Conservation (phyloP, 2,888 invertebrate genomes). For the Lasioglossum villosulum region DNA sequence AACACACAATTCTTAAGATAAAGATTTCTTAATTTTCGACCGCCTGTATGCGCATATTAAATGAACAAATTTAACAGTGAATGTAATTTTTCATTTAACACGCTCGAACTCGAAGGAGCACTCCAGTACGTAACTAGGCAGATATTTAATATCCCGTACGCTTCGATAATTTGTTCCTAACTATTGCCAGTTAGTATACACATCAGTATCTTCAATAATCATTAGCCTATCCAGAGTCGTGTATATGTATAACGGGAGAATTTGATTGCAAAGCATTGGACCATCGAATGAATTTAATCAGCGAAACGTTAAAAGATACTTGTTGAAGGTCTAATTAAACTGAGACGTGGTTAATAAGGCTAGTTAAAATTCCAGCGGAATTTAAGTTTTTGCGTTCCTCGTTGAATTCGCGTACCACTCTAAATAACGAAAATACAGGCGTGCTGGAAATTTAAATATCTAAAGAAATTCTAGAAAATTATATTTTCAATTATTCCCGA, state of each 20-base stretch:
- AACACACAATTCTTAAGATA: not conserved
- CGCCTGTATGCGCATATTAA: not conserved
- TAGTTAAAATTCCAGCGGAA: slow-evolving; percentile 33
- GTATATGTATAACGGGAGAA: not conserved
- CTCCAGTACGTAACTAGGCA: not conserved
- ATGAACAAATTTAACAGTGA: not conserved
- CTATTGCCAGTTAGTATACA: not conserved
- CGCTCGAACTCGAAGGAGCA: not conserved
- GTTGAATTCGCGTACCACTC: not conserved
- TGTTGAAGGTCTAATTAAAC: slow-evolving; percentile 20
- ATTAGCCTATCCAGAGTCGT: not conserved
- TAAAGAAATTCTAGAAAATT: not conserved
- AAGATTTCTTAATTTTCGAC: not conserved
- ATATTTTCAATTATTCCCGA: not conserved
- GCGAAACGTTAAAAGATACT: slow-evolving; percentile 11
- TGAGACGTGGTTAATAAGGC: slow-evolving; percentile 16
- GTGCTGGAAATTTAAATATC: not conserved
- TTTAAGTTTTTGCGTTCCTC: slow-evolving; percentile 11
- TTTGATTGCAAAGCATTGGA: not conserved
- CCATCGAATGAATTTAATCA: not conserved
- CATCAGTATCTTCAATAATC: not conserved
- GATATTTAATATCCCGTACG: not conserved
- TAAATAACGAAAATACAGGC: not conserved
- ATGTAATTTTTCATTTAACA: not conserved
- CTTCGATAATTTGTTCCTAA: not conserved